Evolutionary conservation across 2,888 invertebrate genomes (phyloP).

Genomic region (Palloptera scutellata): DNA sequence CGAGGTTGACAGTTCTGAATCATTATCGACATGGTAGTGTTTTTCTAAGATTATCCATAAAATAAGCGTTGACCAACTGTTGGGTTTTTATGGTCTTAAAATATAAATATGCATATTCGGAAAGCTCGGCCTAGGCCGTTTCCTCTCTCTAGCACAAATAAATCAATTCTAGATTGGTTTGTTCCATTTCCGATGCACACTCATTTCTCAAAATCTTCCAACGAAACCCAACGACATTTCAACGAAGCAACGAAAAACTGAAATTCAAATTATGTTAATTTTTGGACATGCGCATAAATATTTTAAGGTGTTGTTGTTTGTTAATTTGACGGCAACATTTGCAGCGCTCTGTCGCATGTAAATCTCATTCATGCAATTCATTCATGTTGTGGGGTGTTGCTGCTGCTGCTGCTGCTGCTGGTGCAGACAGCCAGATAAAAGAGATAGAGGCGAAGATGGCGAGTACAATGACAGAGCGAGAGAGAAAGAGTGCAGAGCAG

Average conservation of each 20-base stretch:
- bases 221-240: conserved; percentile 1
- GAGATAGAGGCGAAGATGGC: neutral
- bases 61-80: no score
- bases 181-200: conserved; percentile 10
- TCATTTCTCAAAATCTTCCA: neutral
- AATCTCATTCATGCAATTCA: neutral
- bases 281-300: conserved; percentile 36
- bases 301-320: conserved; percentile 34
- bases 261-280: conserved; percentile 36
- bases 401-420: neutral
- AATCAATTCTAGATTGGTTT: conserved; percentile 7
- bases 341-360: conserved; percentile 2
- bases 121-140: no score
- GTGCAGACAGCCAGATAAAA: neutral
- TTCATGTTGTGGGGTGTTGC: neutral
- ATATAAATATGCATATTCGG: no score
- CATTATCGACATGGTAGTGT: no score
- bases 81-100: no score
- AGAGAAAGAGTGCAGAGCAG: no score
- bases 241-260: conserved; percentile 10
- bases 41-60: no score
- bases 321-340: conserved; percentile 25
- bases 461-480: neutral
- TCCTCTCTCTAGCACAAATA: no score
- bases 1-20: no score